A percentile compares a stretch with the other conserved stretches of the same genome.
phyloP scores from a whole-genome alignment of 2,797 vertebrate species.

The Huso huso region DNA sequence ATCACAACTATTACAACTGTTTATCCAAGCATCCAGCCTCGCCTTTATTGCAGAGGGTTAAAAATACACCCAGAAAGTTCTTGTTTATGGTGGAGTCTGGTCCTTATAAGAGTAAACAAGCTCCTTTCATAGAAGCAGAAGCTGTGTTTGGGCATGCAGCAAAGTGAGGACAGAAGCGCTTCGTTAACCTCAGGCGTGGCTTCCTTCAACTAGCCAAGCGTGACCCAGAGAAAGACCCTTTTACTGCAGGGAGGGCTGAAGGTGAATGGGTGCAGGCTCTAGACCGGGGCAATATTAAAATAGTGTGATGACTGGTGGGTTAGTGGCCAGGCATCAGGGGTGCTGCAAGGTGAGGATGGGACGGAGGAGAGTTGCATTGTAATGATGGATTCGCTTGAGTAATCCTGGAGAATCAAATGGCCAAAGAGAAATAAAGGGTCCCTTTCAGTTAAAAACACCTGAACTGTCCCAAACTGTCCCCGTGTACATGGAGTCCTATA shows the following conservation, averaged over 20 bases:
- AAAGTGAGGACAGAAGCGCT: constrained; percentile 18
- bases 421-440: constrained; percentile 37
- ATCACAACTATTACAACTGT: no score
- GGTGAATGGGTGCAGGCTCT: constrained; percentile 5
- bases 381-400: constrained; percentile 47
- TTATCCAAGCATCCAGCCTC: no score
- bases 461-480: no score
- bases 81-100: no score
- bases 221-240: no score
- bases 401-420: constrained; percentile 21
- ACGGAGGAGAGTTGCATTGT: constrained; percentile 18
- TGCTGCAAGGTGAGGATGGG: constrained; percentile 35
- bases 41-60: no score
- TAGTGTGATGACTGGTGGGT: constrained; percentile 40
- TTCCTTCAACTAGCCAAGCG: not conserved
- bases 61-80: no score
- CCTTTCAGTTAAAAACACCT: constrained; percentile 45
- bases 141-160: no score
- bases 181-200: not conserved
- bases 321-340: constrained; percentile 44
- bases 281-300: constrained; percentile 25
- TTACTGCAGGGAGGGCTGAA: no score
- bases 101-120: no score
- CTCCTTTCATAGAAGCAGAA: no score
- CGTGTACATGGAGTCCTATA: no score